Conservation (phyloP, 2,888 invertebrate genomes). For the Dolomedes plantarius region DNA sequence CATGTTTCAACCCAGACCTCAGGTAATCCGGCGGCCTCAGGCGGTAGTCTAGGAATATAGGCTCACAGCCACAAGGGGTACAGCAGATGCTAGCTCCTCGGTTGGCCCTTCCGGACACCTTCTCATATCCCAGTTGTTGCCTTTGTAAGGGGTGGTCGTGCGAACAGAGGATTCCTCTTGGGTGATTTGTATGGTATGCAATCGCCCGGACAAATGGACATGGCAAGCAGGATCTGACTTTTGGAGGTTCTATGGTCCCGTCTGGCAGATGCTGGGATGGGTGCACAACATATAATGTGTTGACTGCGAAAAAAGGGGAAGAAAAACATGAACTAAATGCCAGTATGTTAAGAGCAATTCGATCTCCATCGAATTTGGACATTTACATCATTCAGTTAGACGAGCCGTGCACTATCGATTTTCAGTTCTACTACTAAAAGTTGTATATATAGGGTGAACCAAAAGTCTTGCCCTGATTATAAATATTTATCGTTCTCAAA, state of each 20-base stretch:
- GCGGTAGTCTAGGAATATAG: slow-evolving; percentile 36
- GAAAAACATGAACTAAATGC: no score
- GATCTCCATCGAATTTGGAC: no score
- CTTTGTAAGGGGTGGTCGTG: slow-evolving; percentile 33
- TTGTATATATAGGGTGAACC: no score
- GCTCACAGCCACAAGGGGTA: slow-evolving; percentile 36
- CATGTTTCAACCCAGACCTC: neutral
- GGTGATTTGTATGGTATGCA: slow-evolving; percentile 33
- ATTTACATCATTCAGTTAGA: no score
- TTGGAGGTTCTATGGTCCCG: slow-evolving; percentile 30
- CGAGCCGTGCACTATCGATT: no score
- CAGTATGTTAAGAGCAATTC: no score
- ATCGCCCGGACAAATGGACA: slow-evolving; percentile 14
- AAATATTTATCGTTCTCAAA: no score
- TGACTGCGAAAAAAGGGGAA: slow-evolving; percentile 17
- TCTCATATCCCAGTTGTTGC: slow-evolving; percentile 1
- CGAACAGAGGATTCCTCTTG: neutral
- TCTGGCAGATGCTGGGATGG: slow-evolving; percentile 37
- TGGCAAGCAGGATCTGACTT: slow-evolving; percentile 27
- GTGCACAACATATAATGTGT: slow-evolving; percentile 49
- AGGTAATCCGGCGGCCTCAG: slow-evolving; percentile 15
- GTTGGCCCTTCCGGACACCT: neutral
- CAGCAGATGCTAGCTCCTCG: slow-evolving; percentile 10
- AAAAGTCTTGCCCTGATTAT: no score
- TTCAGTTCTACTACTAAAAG: no score